Evolutionary conservation across 1,140 invertebrate genomes (phyloP).

Genomic region (Paraescarpia echinospica): DNA sequence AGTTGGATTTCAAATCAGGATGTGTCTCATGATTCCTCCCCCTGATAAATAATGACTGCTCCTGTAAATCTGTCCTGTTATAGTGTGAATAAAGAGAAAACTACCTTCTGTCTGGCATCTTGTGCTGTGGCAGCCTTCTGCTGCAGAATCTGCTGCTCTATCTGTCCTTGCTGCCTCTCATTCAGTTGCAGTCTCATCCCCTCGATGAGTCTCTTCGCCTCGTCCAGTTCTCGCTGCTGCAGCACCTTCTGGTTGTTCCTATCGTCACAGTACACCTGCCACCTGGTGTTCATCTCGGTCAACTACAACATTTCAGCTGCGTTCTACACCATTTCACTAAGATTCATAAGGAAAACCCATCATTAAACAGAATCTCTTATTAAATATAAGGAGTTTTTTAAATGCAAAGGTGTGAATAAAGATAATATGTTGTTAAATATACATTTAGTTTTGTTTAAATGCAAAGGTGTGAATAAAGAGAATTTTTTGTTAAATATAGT

Average conservation of each 20-base stretch:
- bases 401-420: too few species aligned
- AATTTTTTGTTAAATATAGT: too few species aligned
- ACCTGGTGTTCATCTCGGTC: background rate
- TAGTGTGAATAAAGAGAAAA: background rate
- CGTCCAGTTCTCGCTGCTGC: background rate
- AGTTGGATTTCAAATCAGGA: too few species aligned
- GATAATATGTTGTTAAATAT: too few species aligned
- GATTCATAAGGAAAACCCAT: too few species aligned
- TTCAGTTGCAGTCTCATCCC: background rate
- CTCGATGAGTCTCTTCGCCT: background rate
- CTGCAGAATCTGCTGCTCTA: background rate
- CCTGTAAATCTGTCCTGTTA: conserved; percentile 3
- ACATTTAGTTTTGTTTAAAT: too few species aligned
- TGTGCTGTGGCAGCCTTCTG: background rate
- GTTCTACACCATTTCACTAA: too few species aligned
- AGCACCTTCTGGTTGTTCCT: background rate
- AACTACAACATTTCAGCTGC: background rate
- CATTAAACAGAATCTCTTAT: too few species aligned
- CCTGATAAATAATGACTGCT: too few species aligned
- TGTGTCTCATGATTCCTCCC: too few species aligned
- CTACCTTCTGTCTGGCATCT: background rate
- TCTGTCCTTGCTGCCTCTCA: background rate
- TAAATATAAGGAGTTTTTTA: too few species aligned
- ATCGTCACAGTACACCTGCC: background rate
- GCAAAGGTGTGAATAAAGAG: too few species aligned